Conservation (phyloP, 2,797 vertebrate species). For the Xenops minutus region DNA sequence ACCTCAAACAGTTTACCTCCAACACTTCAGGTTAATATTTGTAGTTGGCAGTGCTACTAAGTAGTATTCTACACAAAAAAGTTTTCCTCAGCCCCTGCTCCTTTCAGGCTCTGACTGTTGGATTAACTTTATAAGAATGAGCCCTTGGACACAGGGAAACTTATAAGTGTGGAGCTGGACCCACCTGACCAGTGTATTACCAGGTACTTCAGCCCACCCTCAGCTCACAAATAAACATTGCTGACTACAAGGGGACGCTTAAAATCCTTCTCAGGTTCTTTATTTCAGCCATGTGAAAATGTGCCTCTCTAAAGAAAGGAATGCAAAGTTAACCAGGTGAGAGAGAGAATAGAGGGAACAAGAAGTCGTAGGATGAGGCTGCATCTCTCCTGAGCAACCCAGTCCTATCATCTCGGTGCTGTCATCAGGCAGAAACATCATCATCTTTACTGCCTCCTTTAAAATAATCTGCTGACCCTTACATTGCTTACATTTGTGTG, state of each 20-base stretch:
- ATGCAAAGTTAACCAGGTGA: neutral
- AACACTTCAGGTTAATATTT: neutral
- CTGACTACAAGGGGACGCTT: neutral
- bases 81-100: neutral
- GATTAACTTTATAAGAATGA: neutral
- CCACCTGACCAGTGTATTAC: neutral
- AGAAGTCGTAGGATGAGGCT: neutral
- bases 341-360: neutral
- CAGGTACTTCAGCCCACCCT: neutral
- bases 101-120: neutral
- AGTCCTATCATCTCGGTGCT: neutral
- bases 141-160: neutral
- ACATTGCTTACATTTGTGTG: neutral
- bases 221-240: neutral
- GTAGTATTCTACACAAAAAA: neutral
- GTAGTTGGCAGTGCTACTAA: neutral
- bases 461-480: neutral
- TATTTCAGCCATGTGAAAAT: neutral
- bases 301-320: neutral
- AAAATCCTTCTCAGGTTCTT: neutral
- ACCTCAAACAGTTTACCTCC: neutral
- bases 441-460: neutral
- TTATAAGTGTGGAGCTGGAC: fast-evolving
- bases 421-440: neutral
- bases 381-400: neutral